Evolutionary conservation across 2,888 invertebrate species (phyloP).

Genomic region (Drosophila kanekoi): DNA sequence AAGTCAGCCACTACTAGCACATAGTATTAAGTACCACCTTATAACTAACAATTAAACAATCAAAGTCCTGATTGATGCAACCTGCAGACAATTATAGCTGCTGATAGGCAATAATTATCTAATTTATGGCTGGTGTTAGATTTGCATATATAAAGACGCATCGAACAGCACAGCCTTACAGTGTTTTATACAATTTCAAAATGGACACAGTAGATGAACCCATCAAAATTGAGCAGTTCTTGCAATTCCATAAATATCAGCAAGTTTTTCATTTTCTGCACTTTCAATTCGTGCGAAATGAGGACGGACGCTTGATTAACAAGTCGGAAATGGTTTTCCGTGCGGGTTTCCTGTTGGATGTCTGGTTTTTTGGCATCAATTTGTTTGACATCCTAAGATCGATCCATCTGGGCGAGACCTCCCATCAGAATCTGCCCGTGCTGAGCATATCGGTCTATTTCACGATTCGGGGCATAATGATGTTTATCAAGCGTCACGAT

Average conservation of each 20-base stretch:
- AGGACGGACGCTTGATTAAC: conserved; percentile 34
- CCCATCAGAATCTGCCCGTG: conserved; percentile 26
- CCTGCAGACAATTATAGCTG: conserved; percentile 23
- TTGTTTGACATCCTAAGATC: conserved; percentile 18
- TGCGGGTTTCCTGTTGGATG: neutral
- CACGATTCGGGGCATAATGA: conserved; percentile 39
- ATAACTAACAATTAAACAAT: conserved; percentile 34
- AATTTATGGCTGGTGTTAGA: conserved; percentile 10
- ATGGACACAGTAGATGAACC: conserved; percentile 14
- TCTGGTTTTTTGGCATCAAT: conserved; percentile 27
- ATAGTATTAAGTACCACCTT: neutral
- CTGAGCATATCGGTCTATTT: conserved; percentile 20
- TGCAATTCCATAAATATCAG: conserved; percentile 35
- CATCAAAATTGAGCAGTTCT: conserved; percentile 52
- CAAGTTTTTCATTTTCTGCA: conserved; percentile 8
- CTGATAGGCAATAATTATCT: conserved; percentile 21
- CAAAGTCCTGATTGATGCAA: conserved; percentile 16
- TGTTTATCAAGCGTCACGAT: conserved; percentile 43
- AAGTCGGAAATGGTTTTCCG: conserved; percentile 22
- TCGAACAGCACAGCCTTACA: neutral
- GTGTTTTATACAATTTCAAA: neutral
- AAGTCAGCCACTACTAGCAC: neutral
- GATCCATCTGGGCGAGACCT: neutral
- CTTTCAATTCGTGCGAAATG: conserved; percentile 44
- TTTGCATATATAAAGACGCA: conserved; percentile 27